Conservation (phyloP, 2,797 vertebrate species). For the Microcaecilia unicolor region DNA sequence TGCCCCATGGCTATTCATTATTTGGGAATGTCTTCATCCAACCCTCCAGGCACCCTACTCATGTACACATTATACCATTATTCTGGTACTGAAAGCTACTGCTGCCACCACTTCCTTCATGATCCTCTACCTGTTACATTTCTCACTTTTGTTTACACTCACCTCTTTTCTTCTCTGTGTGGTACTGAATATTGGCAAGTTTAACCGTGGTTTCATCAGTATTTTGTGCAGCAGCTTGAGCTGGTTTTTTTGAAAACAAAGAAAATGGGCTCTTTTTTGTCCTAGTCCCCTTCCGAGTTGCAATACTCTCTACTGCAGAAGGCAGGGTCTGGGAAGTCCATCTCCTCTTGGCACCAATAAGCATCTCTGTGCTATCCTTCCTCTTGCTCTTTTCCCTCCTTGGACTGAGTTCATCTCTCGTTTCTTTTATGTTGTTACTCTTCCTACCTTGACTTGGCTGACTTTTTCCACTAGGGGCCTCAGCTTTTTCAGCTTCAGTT, state of each 20-base stretch:
- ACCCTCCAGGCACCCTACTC: too few species aligned
- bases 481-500: neutral
- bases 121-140: too few species aligned
- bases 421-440: neutral
- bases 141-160: too few species aligned
- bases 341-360: neutral
- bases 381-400: constrained; percentile 24
- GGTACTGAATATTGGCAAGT: constrained; percentile 36
- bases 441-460: neutral
- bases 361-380: constrained; percentile 6
- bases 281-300: neutral
- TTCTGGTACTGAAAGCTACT: too few species aligned
- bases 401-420: accelerated
- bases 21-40: too few species aligned
- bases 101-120: too few species aligned
- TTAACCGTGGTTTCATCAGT: constrained; percentile 26
- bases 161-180: constrained; percentile 53
- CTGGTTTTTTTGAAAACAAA: constrained; percentile 14
- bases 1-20: too few species aligned
- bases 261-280: too few species aligned
- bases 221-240: accelerated
- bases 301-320: neutral
- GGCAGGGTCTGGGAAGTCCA: neutral
- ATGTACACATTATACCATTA: too few species aligned
- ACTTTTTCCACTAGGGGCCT: neutral